Evolutionary conservation across 2,797 vertebrate genomes (phyloP).

Genomic region (Hylomyscus alleni): DNA sequence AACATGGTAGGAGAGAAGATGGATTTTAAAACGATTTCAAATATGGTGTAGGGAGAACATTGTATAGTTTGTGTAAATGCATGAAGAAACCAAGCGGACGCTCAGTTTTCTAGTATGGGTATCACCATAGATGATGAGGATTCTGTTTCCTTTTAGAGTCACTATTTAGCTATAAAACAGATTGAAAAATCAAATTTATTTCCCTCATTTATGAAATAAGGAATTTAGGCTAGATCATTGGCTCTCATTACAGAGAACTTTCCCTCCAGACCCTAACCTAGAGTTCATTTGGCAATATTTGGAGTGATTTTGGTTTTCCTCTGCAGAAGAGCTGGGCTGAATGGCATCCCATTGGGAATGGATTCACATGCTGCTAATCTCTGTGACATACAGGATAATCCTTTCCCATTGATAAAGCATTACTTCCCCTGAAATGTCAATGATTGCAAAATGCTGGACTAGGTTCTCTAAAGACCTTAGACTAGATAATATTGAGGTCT

Average conservation of each 20-base stretch:
- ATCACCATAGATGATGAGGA: not conserved
- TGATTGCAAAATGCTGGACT: not conserved
- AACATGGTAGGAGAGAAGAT: not conserved
- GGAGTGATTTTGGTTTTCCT: not conserved
- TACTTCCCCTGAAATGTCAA: not conserved
- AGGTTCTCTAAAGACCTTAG: constrained; percentile 11
- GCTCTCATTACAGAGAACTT: not conserved
- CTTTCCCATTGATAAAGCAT: not conserved
- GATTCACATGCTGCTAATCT: not conserved
- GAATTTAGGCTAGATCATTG: constrained; percentile 2
- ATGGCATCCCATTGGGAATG: not conserved
- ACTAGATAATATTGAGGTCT: not conserved
- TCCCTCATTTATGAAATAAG: constrained; percentile 43
- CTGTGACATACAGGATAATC: not conserved
- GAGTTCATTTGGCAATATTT: constrained; percentile 17
- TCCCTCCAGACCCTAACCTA: not conserved
- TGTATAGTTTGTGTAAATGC: not conserved
- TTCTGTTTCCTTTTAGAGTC: constrained; percentile 21
- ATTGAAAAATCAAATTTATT: constrained; percentile 50
- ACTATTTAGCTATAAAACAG: constrained; percentile 4
- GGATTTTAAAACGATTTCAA: constrained; percentile 47
- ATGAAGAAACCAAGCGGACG: not conserved
- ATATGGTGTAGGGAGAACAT: not conserved
- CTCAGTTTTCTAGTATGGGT: not conserved
- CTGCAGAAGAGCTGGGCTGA: not conserved